Evolutionary conservation across 2,888 invertebrate genomes (phyloP), one percentile per base, ranked within the genome.

Genomic region (Andrena trimmerana): DNA sequence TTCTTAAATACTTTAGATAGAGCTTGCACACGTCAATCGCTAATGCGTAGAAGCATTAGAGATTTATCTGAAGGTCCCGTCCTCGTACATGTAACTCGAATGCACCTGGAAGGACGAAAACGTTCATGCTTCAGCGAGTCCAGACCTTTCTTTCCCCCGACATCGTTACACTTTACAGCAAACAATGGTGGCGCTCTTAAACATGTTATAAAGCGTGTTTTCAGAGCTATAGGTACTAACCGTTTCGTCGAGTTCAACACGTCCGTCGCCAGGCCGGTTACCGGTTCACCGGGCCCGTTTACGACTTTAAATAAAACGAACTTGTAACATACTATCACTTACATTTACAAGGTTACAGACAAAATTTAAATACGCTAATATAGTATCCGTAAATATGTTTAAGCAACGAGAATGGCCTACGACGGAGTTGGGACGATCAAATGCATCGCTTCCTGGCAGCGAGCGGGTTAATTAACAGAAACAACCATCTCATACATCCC

Each of bases 1-100:
- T 90, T 83, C 71, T 76, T 86, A 87, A 85, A 79, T 73, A 77
- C 78, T 72, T 81, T 75, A 68, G 84, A 70, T n/a, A 79, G 76
- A 84, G 75, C 84, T 84, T 80, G 85, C 84, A 84, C 68, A 33
- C 79, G 62, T 42, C 42, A 68, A 84, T 73, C 75, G 60, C 65
- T 72, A 76, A 68, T 79, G 65, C 65, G 36, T 20, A 74, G 36
- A 31, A 77, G 31, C 68, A 54, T 60, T 66, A 70, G 48, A 84
- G 60, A 77, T 72, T 66, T 72, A 69, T 60, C 63, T 33, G 57
- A 20, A 48, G 70, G 65, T 69, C 62, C 68, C 68, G 27, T 80
- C 27, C 72, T 69, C 60, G 33, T 48, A 62, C 74, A 54, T 67
- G 54, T 50, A 42, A 48, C 36, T 77, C 59, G 65, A 36, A 29